Percentiles rank a stretch among this genome's conserved stretches.
Evolutionary conservation across 2,113 vertebrate species (phyloP).

Genomic region (Rafetus swinhoei): DNA sequence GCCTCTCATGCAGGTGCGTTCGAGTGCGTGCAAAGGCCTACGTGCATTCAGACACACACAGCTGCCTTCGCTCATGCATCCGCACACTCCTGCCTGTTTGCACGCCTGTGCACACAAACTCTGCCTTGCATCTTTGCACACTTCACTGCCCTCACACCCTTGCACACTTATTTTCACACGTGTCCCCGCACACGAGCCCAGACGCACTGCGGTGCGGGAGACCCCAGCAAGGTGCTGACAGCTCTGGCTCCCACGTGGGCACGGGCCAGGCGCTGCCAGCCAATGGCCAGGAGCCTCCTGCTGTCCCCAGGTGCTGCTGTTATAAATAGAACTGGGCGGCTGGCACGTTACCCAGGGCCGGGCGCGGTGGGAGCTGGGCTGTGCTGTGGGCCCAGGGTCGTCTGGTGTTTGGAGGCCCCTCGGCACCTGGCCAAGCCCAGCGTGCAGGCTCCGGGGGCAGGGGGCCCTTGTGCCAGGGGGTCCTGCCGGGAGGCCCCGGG

Average conservation of each 20-base stretch:
- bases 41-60: background rate
- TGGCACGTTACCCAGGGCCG: background rate
- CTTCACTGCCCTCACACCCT: background rate
- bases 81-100: background rate
- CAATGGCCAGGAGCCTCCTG: constrained; percentile 18
- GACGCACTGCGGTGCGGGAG: background rate
- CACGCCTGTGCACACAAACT: background rate
- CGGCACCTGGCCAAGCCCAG: background rate
- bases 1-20: background rate
- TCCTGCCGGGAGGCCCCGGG: background rate
- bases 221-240: background rate
- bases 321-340: constrained; percentile 69
- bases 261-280: constrained; percentile 11
- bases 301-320: constrained; percentile 43
- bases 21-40: background rate
- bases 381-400: background rate
- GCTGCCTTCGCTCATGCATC: background rate
- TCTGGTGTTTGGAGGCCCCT: too few species aligned
- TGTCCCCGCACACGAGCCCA: background rate
- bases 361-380: background rate
- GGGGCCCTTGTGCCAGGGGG: background rate
- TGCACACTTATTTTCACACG: background rate
- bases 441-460: too few species aligned
- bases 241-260: background rate
- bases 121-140: background rate